A percentile compares a stretch with the other conserved stretches of the same genome.
These are phyloP conservation scores for Eupithecia vulgata DNA, from an alignment of 2,888 invertebrate genomes.

Conservation along the genomic window DNA sequence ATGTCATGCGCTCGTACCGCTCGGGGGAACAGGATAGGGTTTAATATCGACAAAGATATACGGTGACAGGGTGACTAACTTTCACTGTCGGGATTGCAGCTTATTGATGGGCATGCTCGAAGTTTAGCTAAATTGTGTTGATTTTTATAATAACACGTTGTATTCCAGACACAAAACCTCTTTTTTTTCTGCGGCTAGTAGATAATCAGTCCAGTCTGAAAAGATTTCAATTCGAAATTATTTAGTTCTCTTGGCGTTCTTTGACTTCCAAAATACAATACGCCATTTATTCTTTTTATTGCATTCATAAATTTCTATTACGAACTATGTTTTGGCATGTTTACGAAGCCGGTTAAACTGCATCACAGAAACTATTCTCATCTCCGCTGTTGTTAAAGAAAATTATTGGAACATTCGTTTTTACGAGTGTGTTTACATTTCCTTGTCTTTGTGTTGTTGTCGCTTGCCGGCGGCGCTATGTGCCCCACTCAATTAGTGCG, in stretches of 20 bases:
- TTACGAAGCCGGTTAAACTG: constrained; percentile 30
- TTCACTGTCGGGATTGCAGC: constrained; percentile 39
- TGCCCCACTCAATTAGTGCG: constrained; percentile 61
- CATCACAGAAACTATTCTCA: constrained; percentile 38
- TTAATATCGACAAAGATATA: constrained; percentile 47
- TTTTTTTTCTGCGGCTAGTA: background rate
- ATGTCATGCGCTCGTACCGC: constrained; percentile 46
- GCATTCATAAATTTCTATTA: constrained; percentile 21
- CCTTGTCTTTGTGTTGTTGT: constrained; percentile 48
- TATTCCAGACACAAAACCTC: background rate
- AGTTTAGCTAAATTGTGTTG: constrained; percentile 21
- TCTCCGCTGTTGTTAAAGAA: constrained; percentile 29
- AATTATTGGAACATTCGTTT: constrained; percentile 47
- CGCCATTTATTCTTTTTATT: constrained; percentile 11
- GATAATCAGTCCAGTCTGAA: background rate
- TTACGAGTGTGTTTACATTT: constrained; percentile 58
- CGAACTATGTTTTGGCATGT: constrained; percentile 27
- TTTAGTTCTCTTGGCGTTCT: background rate
- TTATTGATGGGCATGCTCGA: constrained; percentile 38
- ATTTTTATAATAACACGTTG: background rate
- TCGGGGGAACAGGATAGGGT: constrained; percentile 45
- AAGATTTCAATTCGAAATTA: background rate
- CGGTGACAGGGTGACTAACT: constrained; percentile 44
- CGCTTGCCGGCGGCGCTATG: constrained; percentile 44
- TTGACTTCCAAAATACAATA: background rate